These are phyloP conservation scores for Paratilapia polleni DNA, from an alignment of 2,113 vertebrate genomes.

Conservation along the genomic window DNA sequence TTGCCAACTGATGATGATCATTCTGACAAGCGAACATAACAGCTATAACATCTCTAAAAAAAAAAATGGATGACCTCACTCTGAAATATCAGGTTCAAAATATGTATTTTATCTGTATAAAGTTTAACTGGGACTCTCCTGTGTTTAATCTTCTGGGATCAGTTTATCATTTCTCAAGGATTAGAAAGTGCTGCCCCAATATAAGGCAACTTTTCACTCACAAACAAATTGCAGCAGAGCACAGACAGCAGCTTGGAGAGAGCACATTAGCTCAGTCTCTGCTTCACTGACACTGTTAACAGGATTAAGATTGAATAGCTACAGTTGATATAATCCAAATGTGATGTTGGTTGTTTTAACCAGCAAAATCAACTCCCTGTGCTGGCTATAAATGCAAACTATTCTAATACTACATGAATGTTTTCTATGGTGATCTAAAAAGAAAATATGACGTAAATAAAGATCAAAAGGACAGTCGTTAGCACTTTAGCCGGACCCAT, in stretches of 20 bases:
- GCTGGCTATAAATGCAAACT: background rate
- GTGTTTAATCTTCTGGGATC: background rate
- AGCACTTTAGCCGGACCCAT: background rate
- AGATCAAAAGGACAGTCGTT: too few relatives aligned
- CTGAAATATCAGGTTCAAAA: background rate
- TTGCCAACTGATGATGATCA: background rate
- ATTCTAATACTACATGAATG: too few relatives aligned
- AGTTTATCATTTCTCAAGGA: background rate
- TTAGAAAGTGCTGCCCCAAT: background rate
- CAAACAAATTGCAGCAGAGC: background rate
- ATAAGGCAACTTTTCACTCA: background rate
- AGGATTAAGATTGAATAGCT: background rate
- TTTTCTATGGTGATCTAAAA: background rate
- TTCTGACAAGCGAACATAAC: background rate
- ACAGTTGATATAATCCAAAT: background rate
- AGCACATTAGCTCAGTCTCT: background rate
- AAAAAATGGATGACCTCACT: background rate
- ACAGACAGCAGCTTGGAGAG: background rate
- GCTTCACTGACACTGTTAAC: background rate
- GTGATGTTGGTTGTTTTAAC: background rate
- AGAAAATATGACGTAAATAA: accelerated
- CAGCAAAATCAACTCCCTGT: background rate
- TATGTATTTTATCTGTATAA: background rate
- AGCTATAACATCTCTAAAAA: background rate
- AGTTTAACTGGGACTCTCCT: background rate